Conservation (phyloP, 2,797 vertebrate genomes). For the Ficedula albicollis region DNA sequence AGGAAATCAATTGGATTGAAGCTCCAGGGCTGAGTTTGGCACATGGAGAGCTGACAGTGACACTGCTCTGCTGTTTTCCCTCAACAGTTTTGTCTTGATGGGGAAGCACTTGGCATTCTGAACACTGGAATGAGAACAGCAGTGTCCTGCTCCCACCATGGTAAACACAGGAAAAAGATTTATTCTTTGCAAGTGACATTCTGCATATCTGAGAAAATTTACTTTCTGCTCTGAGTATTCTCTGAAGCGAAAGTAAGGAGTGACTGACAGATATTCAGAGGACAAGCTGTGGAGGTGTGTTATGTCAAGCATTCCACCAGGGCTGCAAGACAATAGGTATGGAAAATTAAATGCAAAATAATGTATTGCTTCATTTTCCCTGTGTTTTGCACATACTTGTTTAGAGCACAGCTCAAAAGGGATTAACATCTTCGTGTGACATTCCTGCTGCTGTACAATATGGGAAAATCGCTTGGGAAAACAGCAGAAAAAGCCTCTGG, state of each 20-base stretch:
- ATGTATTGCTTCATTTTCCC: not conserved
- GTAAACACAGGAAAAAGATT: not conserved
- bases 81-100: not conserved
- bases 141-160: not conserved
- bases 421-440: not conserved
- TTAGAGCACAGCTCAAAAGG: not conserved
- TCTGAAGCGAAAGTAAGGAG: not conserved
- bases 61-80: not conserved
- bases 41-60: not conserved
- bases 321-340: not conserved
- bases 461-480: not conserved
- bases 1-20: constrained; percentile 8
- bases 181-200: not conserved
- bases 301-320: not conserved
- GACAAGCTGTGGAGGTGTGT: not conserved
- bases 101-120: not conserved
- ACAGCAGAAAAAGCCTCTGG: not conserved
- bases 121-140: not conserved
- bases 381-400: not conserved
- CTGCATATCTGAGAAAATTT: not conserved
- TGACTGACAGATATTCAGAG: not conserved
- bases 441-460: not conserved
- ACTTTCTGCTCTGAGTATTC: not conserved
- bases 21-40: not conserved
- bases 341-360: constrained; percentile 17